These are phyloP conservation scores for Synanthedon andrenaeformis DNA, from an alignment of 2,888 invertebrate species.

Conservation along the genomic window DNA sequence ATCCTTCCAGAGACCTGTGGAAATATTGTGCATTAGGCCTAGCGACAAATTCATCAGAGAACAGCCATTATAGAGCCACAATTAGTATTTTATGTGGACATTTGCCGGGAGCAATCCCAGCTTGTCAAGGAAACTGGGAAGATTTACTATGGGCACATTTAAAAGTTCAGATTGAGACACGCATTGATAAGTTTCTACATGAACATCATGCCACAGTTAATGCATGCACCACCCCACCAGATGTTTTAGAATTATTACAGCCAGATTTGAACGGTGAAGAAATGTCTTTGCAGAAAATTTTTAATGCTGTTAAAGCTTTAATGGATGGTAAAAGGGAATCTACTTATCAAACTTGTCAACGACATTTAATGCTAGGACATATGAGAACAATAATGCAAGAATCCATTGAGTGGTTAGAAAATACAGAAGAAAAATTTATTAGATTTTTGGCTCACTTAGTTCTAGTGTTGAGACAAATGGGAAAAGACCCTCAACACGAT, in stretches of 20 bases:
- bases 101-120: slow-evolving; percentile 78
- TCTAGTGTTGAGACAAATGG: slow-evolving; percentile 84
- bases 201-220: slow-evolving; percentile 59
- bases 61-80: slow-evolving; percentile 73
- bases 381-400: slow-evolving; percentile 79
- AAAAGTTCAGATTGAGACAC: slow-evolving; percentile 83
- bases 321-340: slow-evolving; percentile 71
- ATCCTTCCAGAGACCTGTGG: slow-evolving; percentile 84
- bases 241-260: slow-evolving; percentile 52
- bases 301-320: slow-evolving; percentile 52
- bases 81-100: slow-evolving; percentile 87
- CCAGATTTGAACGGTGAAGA: slow-evolving; percentile 46
- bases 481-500: slow-evolving; percentile 77
- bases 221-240: slow-evolving; percentile 49
- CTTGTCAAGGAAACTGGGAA: slow-evolving; percentile 85
- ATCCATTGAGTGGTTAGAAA: slow-evolving; percentile 75
- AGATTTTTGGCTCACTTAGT: slow-evolving; percentile 89
- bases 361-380: slow-evolving; percentile 86
- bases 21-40: slow-evolving; percentile 79
- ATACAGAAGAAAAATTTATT: slow-evolving; percentile 68
- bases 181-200: slow-evolving; percentile 77
- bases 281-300: slow-evolving; percentile 49
- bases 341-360: slow-evolving; percentile 83
- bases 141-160: slow-evolving; percentile 92
- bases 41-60: slow-evolving; percentile 66